phyloP scores from a whole-genome alignment of 1,140 invertebrate genomes.

The Drosophila oshimai region DNA sequence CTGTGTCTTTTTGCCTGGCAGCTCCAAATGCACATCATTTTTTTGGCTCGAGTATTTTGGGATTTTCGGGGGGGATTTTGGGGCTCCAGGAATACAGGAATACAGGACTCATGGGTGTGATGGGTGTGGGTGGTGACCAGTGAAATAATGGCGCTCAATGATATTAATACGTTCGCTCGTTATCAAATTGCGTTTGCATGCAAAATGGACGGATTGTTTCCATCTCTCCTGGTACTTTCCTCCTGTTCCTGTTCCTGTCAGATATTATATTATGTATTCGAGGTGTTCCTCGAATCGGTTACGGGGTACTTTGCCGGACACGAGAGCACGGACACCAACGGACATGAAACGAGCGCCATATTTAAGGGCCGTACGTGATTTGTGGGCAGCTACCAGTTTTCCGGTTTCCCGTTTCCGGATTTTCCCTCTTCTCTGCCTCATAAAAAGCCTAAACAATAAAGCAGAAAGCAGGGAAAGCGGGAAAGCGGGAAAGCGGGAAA shows the following conservation, averaged over 20 bases:
- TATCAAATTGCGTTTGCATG: constrained; percentile 81
- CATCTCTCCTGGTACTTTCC: constrained; percentile 6
- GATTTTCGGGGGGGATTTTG: neutral
- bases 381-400: constrained; percentile 26
- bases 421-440: neutral
- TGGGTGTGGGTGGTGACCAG: constrained; percentile 16
- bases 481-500: constrained; percentile 8
- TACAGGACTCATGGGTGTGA: neutral
- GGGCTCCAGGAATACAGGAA: neutral
- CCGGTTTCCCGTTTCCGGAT: neutral
- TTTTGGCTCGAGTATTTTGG: constrained; percentile 13
- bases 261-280: constrained; percentile 58
- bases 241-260: neutral
- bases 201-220: constrained; percentile 69
- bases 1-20: constrained; percentile 6
- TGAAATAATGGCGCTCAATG: constrained; percentile 76
- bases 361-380: constrained; percentile 74
- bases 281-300: no score
- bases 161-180: constrained; percentile 82
- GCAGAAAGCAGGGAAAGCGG: neutral
- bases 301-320: constrained; percentile 53
- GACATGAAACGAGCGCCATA: constrained; percentile 74
- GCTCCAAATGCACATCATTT: constrained; percentile 63
- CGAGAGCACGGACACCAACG: no score
- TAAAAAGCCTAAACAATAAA: constrained; percentile 77